Conservation (phyloP, 2,797 vertebrate genomes). For the Simalia tracyae region DNA sequence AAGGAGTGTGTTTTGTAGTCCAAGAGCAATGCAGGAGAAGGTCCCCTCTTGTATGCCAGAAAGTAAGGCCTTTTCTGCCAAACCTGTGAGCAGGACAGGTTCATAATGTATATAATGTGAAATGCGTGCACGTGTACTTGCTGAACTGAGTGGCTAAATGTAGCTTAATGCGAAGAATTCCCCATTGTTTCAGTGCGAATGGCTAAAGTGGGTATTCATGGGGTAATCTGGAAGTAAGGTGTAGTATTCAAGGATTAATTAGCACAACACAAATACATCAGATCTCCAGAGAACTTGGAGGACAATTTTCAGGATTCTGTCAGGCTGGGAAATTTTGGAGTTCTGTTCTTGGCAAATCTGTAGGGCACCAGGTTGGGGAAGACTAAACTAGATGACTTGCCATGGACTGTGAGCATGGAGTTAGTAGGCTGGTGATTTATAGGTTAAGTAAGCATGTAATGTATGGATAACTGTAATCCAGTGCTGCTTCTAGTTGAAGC, state of each 20-base stretch:
- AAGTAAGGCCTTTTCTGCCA: not conserved
- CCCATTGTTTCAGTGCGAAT: not conserved
- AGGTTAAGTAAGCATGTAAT: not conserved
- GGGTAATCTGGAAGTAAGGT: not conserved
- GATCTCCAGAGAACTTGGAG: not conserved
- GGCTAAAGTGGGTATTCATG: not conserved
- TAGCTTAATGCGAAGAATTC: not conserved
- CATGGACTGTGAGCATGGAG: not conserved
- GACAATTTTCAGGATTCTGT: not conserved
- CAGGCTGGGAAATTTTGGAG: not conserved
- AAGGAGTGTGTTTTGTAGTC: not conserved
- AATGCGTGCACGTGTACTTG: not conserved
- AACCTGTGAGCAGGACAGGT: not conserved
- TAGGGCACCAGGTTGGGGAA: not conserved
- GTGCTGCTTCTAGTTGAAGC: not conserved
- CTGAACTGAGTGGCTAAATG: not conserved
- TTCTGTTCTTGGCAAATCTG: not conserved
- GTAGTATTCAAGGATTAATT: not conserved
- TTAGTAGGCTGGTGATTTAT: not conserved
- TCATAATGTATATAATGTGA: not conserved
- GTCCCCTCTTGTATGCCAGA: not conserved
- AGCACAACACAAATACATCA: not conserved
- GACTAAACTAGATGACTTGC: not conserved
- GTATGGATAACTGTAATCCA: not conserved
- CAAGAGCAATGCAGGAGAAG: not conserved